A percentile compares a stretch with the other conserved stretches of the same genome.
Conservation (phyloP, 2,113 vertebrate genomes). For the Alethe castanea region DNA sequence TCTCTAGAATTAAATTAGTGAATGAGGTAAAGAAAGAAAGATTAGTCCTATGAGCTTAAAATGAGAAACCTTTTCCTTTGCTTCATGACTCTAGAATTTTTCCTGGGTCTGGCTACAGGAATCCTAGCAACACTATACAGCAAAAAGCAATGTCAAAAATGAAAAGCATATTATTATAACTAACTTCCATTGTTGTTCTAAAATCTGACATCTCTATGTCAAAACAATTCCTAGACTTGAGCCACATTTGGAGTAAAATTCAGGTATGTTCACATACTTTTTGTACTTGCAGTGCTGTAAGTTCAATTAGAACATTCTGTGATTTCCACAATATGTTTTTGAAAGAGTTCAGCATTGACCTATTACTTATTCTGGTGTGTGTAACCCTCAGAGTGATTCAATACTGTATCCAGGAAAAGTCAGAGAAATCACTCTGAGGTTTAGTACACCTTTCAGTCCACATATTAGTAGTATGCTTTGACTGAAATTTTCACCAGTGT, state of each 20-base stretch:
- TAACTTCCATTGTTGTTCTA: background rate
- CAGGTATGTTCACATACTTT: background rate
- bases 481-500: background rate
- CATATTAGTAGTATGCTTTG: background rate
- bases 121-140: background rate
- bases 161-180: background rate
- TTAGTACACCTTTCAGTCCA: background rate
- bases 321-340: background rate
- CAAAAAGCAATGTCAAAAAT: background rate
- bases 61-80: background rate
- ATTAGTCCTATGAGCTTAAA: background rate
- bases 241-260: background rate
- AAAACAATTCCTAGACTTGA: background rate
- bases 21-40: background rate
- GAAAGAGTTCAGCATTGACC: background rate
- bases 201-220: background rate
- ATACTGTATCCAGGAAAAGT: background rate
- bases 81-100: background rate
- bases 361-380: background rate
- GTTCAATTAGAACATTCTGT: background rate
- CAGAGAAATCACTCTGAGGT: background rate
- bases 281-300: background rate
- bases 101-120: background rate
- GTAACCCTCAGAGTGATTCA: background rate
- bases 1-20: background rate